Conservation (phyloP, 2,888 invertebrate species). For the Drosophila dives region DNA sequence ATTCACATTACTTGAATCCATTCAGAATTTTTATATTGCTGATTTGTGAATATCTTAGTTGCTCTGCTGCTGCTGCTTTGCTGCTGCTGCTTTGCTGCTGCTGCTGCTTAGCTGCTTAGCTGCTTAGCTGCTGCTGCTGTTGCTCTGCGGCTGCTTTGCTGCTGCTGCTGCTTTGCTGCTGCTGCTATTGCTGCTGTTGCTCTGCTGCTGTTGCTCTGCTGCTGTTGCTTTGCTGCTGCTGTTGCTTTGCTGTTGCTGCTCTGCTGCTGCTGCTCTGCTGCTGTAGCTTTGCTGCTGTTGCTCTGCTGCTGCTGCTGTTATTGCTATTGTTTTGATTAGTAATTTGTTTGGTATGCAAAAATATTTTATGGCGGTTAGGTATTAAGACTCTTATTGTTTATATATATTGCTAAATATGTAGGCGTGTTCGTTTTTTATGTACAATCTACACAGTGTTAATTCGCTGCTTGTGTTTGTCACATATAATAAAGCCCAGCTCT, state of each 20-base stretch:
- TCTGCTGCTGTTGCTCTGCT: no score
- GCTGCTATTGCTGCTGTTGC: no score
- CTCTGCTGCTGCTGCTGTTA: not conserved
- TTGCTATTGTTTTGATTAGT: conserved; percentile 49
- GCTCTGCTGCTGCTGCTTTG: no score
- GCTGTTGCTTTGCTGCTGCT: no score
- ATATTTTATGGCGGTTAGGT: conserved; percentile 33
- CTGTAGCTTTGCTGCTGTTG: no score
- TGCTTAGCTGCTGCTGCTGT: no score
- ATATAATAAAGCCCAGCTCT: conserved; percentile 57
- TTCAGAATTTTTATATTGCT: conserved; percentile 1
- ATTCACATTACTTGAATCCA: not conserved
- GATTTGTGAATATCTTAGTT: not conserved
- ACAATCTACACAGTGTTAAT: not conserved
- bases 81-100: no score
- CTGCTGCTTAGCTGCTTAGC: no score
- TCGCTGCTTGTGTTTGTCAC: conserved; percentile 33
- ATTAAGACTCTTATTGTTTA: conserved; percentile 41
- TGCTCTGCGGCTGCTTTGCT: not conserved
- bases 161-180: no score
- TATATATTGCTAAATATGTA: conserved; percentile 25
- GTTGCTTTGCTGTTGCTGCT: no score
- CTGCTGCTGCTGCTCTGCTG: no score
- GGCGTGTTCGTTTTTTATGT: conserved; percentile 49
- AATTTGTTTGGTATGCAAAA: conserved; percentile 61